Evolutionary conservation across 2,888 invertebrate species (phyloP).

Genomic region (Helobdella robusta): DNA sequence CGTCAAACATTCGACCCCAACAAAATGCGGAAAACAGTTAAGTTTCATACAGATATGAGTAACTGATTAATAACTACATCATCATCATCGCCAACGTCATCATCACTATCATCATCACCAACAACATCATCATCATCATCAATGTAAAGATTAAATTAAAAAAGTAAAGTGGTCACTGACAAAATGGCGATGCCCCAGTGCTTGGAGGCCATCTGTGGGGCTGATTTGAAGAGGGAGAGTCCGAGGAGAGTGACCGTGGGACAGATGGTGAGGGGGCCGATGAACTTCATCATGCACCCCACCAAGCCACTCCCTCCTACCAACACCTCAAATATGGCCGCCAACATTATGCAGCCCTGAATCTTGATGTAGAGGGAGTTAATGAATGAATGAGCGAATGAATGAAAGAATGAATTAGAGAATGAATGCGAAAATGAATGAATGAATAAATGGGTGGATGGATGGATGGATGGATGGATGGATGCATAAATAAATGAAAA

Average conservation of each 20-base stretch:
- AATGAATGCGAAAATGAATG: too few species aligned
- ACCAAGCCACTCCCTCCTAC: slow-evolving; percentile 64
- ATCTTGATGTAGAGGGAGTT: too few species aligned
- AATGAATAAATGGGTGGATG: too few species aligned
- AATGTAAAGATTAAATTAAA: not conserved
- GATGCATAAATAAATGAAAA: not conserved
- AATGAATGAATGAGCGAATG: too few species aligned
- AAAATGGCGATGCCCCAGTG: slow-evolving; percentile 74
- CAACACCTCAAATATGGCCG: slow-evolving; percentile 66
- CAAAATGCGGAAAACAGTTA: not conserved
- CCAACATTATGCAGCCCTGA: slow-evolving; percentile 72
- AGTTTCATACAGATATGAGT: too few species aligned
- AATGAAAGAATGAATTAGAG: too few species aligned
- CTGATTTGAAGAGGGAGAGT: slow-evolving; percentile 70
- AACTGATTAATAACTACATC: too few species aligned
- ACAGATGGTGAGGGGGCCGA: slow-evolving; percentile 73
- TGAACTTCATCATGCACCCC: slow-evolving; percentile 63
- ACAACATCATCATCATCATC: too few species aligned
- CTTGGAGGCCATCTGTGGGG: slow-evolving; percentile 67
- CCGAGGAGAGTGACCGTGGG: slow-evolving; percentile 76
- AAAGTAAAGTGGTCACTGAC: slow-evolving; percentile 53
- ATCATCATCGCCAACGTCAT: too few species aligned
- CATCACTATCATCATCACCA: too few species aligned
- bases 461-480: too few species aligned
- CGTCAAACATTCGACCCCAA: not conserved